Percentiles rank a stretch among this genome's conserved stretches.
These are phyloP conservation scores for Leptopilina clavipes DNA, from an alignment of 1,140 invertebrate species.

Conservation along the genomic window DNA sequence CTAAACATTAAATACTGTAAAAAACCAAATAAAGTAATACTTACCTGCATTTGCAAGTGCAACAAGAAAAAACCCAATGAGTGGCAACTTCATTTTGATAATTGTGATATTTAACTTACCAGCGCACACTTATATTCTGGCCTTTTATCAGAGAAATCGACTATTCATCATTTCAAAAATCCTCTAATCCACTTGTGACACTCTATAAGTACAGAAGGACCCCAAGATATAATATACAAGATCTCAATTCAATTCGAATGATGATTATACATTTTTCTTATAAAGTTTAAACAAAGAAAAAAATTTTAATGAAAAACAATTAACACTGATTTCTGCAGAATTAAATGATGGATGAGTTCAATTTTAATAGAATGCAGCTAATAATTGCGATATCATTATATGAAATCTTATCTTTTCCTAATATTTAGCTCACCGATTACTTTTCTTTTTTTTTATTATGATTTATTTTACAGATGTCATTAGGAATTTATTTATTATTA, in stretches of 20 bases:
- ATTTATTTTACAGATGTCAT: neutral
- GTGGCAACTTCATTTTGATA: neutral
- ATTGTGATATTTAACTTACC: neutral
- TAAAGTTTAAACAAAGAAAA: neutral
- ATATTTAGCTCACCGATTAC: neutral
- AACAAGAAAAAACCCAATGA: slow-evolving; percentile 9
- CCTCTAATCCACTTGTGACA: neutral
- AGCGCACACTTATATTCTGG: neutral
- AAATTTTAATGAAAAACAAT: neutral
- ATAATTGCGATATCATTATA: neutral
- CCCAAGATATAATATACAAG: neutral
- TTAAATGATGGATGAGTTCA: slow-evolving; percentile 15
- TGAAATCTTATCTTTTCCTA: slow-evolving; percentile 3
- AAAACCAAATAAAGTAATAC: neutral
- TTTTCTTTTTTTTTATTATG: neutral
- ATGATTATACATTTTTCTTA: neutral
- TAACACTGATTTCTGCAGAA: neutral
- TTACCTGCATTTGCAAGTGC: slow-evolving; percentile 18
- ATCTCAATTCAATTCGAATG: neutral
- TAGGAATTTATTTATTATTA: too few relatives aligned
- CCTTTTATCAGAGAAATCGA: neutral
- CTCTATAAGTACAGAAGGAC: neutral
- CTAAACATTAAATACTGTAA: neutral
- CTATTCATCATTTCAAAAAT: neutral
- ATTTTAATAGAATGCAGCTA: slow-evolving; percentile 18